Evolutionary conservation across 2,797 vertebrate species (phyloP).

Genomic region (Leucoraja ocellata): DNA sequence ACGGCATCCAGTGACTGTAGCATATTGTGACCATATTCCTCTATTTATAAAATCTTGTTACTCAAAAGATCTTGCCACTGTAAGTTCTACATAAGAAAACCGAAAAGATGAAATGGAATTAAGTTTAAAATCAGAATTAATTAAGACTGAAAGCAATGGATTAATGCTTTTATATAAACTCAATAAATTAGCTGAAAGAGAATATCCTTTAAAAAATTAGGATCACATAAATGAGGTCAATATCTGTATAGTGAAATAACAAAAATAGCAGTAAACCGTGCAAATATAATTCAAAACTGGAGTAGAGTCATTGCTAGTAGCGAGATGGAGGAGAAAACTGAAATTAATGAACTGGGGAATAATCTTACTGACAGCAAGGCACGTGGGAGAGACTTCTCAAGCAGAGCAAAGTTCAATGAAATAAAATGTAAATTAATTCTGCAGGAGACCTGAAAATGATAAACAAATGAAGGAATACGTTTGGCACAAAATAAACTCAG

Average conservation of each 20-base stretch:
- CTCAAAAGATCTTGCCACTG: background rate
- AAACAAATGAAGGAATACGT: background rate
- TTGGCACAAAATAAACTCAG: background rate
- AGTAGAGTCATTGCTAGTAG: background rate
- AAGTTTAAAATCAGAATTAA: background rate
- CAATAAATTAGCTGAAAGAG: background rate
- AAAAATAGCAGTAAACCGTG: background rate
- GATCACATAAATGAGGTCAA: background rate
- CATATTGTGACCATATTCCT: too few species aligned
- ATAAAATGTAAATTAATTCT: background rate
- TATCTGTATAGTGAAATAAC: background rate
- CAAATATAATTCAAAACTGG: background rate
- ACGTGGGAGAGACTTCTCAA: background rate
- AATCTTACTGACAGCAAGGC: background rate
- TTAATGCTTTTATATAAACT: background rate
- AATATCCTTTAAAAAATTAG: background rate
- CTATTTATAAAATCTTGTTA: too few species aligned
- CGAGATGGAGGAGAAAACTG: background rate
- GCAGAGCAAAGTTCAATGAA: background rate
- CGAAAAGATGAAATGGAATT: background rate
- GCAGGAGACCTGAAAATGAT: background rate
- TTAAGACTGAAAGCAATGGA: background rate
- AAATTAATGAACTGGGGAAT: background rate
- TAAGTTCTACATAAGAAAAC: background rate
- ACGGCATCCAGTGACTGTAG: too few species aligned